A percentile compares a stretch with the other conserved stretches of the same genome.
phyloP scores from a whole-genome alignment of 2,888 invertebrate genomes.

The Blastobasis adustella region DNA sequence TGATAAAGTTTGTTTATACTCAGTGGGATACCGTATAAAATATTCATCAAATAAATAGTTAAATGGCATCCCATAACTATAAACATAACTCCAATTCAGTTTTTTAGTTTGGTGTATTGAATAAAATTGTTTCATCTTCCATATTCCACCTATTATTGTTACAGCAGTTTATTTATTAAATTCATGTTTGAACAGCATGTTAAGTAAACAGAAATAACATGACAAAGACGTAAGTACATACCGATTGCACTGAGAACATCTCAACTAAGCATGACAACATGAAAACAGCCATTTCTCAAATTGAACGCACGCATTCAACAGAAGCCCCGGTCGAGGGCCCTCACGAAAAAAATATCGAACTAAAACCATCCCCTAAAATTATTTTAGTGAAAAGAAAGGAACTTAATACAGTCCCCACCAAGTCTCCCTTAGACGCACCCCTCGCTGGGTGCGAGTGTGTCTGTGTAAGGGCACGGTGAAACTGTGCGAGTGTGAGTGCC shows the following conservation, averaged over 20 bases:
- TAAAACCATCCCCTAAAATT: slow-evolving; percentile 74
- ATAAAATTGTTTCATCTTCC: slow-evolving; percentile 19
- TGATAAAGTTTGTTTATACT: no score
- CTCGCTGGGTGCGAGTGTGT: slow-evolving; percentile 29
- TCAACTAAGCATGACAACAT: slow-evolving; percentile 31
- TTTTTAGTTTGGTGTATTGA: no score
- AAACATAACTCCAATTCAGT: no score
- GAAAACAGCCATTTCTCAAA: slow-evolving; percentile 59
- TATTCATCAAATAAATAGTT: no score
- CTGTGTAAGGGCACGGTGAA: slow-evolving; percentile 22
- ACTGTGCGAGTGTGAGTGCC: slow-evolving; percentile 48
- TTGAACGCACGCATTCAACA: slow-evolving; percentile 56
- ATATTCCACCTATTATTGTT: slow-evolving; percentile 19
- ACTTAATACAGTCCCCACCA: slow-evolving; percentile 74
- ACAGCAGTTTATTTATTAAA: slow-evolving; percentile 9
- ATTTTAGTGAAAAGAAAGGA: slow-evolving; percentile 76
- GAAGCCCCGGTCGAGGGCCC: slow-evolving; percentile 43
- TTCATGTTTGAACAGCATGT: slow-evolving; percentile 16
- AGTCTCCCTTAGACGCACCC: slow-evolving; percentile 61
- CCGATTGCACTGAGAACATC: slow-evolving; percentile 39
- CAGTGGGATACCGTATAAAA: no score
- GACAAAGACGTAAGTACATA: slow-evolving; percentile 11
- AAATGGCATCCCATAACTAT: no score
- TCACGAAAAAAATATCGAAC: slow-evolving; percentile 68
- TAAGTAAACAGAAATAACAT: not conserved